Evolutionary conservation across 1,140 invertebrate species (phyloP).

Genomic region (Cyphomyrmex costatus): DNA sequence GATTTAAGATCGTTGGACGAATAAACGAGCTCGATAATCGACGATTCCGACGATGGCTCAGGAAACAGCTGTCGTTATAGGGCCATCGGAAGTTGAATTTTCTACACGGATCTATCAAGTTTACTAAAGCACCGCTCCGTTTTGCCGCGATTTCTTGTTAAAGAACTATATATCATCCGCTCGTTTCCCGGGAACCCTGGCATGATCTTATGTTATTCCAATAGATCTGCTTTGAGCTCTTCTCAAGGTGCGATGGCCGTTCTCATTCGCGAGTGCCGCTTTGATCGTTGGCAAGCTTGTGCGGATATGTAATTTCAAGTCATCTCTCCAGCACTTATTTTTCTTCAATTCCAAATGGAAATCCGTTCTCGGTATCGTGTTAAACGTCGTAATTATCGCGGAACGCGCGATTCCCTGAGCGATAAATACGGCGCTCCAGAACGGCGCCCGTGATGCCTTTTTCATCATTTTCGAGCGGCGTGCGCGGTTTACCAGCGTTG

Average conservation of each 20-base stretch:
- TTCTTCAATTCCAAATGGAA: slow-evolving; percentile 65
- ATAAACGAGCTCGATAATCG: slow-evolving; percentile 69
- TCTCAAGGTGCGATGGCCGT: slow-evolving; percentile 26
- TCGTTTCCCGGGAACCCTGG: slow-evolving; percentile 58
- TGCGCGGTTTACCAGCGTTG: slow-evolving; percentile 1
- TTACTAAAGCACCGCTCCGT: slow-evolving; percentile 42
- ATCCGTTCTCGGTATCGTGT: slow-evolving; percentile 64
- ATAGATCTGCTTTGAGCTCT: slow-evolving; percentile 66
- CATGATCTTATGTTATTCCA: slow-evolving; percentile 49
- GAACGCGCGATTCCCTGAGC: background rate
- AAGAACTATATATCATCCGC: slow-evolving; percentile 69
- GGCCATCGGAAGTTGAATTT: slow-evolving; percentile 61
- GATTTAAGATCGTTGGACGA: slow-evolving; percentile 63
- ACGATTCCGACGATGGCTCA: slow-evolving; percentile 45
- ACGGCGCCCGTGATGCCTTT: slow-evolving; percentile 23
- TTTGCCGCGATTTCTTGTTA: slow-evolving; percentile 58
- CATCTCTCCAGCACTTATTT: slow-evolving; percentile 55
- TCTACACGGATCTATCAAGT: slow-evolving; percentile 64
- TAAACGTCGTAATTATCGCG: slow-evolving; percentile 59
- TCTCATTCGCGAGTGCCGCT: slow-evolving; percentile 45
- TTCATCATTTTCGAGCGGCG: slow-evolving; percentile 23
- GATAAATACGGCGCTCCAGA: slow-evolving; percentile 56
- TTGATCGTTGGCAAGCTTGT: slow-evolving; percentile 31
- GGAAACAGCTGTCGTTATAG: slow-evolving; percentile 73
- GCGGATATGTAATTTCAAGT: slow-evolving; percentile 65